These are phyloP conservation scores for Metacarcinus magister DNA, from an alignment of 2,888 invertebrate species.

Conservation along the genomic window DNA sequence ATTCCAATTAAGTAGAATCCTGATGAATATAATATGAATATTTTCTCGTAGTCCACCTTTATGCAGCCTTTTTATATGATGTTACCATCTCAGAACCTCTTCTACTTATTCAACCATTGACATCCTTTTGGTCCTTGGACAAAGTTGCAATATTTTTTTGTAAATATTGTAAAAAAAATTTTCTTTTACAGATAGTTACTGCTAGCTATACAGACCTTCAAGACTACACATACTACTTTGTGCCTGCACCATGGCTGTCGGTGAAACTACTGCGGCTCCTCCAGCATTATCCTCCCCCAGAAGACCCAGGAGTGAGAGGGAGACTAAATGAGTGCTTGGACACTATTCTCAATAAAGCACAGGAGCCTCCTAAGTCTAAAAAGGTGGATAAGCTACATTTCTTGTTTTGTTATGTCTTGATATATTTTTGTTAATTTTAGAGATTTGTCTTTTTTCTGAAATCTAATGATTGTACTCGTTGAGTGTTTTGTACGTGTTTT, in stretches of 20 bases:
- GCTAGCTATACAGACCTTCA: constrained; percentile 99
- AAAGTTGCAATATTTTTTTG: too few relatives aligned
- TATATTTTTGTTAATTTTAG: not conserved
- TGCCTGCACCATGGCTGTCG: constrained; percentile 99
- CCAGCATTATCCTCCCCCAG: constrained; percentile 99
- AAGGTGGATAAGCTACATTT: constrained; percentile 87
- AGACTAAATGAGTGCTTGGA: constrained; percentile 98
- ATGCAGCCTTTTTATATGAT: too few relatives aligned
- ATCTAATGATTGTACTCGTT: not conserved
- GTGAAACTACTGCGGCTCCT: constrained; percentile 97
- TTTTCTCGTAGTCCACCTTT: too few relatives aligned
- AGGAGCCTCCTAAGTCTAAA: constrained; percentile 99
- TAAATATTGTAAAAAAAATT: not conserved
- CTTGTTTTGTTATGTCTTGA: not conserved
- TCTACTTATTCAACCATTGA: not conserved
- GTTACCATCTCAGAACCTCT: not conserved
- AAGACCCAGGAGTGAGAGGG: constrained; percentile 98
- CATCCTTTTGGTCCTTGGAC: not conserved
- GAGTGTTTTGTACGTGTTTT: not conserved
- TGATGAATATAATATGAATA: too few relatives aligned
- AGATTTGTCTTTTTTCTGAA: not conserved
- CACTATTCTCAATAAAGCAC: constrained; percentile 98
- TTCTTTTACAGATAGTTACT: constrained; percentile 93
- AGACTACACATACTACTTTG: constrained; percentile 99
- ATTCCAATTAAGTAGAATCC: too few relatives aligned